A percentile compares a stretch with the other conserved stretches of the same genome.
Conservation (phyloP, 2,888 invertebrate species). For the Blera fallax region DNA sequence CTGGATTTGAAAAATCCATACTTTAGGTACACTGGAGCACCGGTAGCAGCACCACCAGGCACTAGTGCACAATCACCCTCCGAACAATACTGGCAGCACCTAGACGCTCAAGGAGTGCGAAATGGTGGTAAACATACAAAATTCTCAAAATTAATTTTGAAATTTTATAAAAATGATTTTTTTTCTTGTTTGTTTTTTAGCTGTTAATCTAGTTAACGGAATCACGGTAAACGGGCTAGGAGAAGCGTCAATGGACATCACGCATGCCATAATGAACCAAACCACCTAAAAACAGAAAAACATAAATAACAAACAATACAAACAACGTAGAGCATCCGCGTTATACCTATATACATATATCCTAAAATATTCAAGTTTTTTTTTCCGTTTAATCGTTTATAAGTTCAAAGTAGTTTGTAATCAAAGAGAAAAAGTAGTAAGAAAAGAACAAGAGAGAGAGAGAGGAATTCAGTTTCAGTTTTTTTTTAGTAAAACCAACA, state of each 20-base stretch:
- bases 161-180: constrained; percentile 10
- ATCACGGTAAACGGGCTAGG: constrained; percentile 89
- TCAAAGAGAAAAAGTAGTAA: constrained; percentile 28
- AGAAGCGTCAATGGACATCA: constrained; percentile 88
- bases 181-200: constrained; percentile 78
- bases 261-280: constrained; percentile 82
- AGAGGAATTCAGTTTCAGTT: constrained; percentile 8
- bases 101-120: constrained; percentile 87
- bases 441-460: neutral
- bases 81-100: constrained; percentile 94
- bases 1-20: constrained; percentile 99
- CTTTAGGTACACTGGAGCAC: constrained; percentile 97
- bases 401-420: constrained; percentile 71
- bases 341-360: constrained; percentile 68
- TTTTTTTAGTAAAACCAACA: neutral
- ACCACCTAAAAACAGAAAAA: constrained; percentile 76
- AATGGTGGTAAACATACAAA: constrained; percentile 76
- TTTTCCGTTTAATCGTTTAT: constrained; percentile 64
- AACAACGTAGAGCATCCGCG: constrained; percentile 64
- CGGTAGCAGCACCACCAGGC: constrained; percentile 96
- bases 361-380: constrained; percentile 66
- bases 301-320: constrained; percentile 19
- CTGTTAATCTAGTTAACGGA: constrained; percentile 89
- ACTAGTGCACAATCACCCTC: constrained; percentile 95
- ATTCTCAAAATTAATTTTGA: constrained; percentile 16